Conservation (phyloP, 1,140 invertebrate species). For the Leptonema lineaticorne region DNA sequence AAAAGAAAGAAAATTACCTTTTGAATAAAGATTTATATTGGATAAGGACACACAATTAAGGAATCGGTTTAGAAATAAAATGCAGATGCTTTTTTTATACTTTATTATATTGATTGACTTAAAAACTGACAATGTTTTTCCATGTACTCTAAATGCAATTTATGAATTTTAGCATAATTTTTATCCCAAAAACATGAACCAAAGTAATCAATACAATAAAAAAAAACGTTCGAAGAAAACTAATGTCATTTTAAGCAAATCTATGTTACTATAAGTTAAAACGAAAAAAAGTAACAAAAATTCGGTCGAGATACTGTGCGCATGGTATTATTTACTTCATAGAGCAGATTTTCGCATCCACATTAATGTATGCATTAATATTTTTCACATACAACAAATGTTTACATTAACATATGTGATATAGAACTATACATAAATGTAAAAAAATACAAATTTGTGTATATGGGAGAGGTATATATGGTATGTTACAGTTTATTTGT, state of each 20-base stretch:
- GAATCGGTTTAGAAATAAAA: background rate
- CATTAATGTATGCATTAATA: background rate
- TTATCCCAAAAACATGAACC: slow-evolving; percentile 38
- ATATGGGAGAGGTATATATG: background rate
- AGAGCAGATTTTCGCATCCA: background rate
- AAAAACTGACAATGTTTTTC: slow-evolving; percentile 8
- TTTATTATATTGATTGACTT: background rate
- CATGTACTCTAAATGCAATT: slow-evolving; percentile 16
- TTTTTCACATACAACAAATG: background rate
- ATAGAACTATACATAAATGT: background rate
- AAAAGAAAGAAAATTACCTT: too few relatives aligned
- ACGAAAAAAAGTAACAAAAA: slow-evolving; percentile 12
- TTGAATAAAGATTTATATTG: too few relatives aligned
- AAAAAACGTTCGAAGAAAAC: slow-evolving; percentile 17
- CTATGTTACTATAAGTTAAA: slow-evolving; percentile 10
- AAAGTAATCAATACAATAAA: slow-evolving; percentile 26
- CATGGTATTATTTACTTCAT: background rate
- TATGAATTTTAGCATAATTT: slow-evolving; percentile 21
- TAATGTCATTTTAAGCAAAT: slow-evolving; percentile 12
- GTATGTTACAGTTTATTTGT: background rate
- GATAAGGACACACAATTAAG: too few relatives aligned
- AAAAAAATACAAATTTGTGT: background rate
- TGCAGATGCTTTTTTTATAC: background rate
- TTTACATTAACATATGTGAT: too few relatives aligned
- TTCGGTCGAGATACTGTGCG: slow-evolving; percentile 18